Percentiles rank a stretch among this genome's conserved stretches.
These are phyloP conservation scores for Echinometra lucunter DNA, from an alignment of 53 echinoderm and acorn worm species.

Conservation along the genomic window DNA sequence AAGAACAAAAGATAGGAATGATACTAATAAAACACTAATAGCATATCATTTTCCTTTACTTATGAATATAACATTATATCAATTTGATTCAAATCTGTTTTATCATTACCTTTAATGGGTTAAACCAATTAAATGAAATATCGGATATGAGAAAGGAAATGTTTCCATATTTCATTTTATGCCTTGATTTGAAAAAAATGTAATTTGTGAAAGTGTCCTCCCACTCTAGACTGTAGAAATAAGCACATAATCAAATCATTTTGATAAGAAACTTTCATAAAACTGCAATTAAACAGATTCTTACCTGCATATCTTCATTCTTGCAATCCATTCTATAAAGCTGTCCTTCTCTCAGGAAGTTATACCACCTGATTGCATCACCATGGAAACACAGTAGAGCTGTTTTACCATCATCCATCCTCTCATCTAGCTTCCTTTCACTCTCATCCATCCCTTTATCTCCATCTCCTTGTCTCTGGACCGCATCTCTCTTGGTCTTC, in stretches of 20 bases:
- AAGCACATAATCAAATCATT: neutral
- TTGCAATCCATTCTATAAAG: slow-evolving; percentile 24
- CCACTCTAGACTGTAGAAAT: no score
- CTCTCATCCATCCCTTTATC: neutral
- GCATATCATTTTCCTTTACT: no score
- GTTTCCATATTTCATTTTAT: no score
- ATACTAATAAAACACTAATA: no score
- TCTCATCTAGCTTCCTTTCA: neutral
- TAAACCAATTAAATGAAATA: no score
- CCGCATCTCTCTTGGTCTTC: slow-evolving; percentile 16
- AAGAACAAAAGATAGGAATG: no score
- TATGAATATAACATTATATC: neutral
- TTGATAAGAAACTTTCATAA: neutral
- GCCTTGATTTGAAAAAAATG: no score
- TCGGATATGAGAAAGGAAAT: no score
- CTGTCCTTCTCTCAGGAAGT: slow-evolving; percentile 41
- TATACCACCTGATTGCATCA: slow-evolving; percentile 64
- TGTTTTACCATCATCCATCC: neutral
- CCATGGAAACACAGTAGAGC: slow-evolving; percentile 67
- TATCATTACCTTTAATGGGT: no score
- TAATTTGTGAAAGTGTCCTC: no score
- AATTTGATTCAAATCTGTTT: no score
- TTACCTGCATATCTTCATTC: slow-evolving; percentile 25
- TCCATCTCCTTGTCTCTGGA: neutral
- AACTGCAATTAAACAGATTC: neutral